Conservation (phyloP, 2,113 vertebrate genomes). For the Poeciliopsis prolifica region DNA sequence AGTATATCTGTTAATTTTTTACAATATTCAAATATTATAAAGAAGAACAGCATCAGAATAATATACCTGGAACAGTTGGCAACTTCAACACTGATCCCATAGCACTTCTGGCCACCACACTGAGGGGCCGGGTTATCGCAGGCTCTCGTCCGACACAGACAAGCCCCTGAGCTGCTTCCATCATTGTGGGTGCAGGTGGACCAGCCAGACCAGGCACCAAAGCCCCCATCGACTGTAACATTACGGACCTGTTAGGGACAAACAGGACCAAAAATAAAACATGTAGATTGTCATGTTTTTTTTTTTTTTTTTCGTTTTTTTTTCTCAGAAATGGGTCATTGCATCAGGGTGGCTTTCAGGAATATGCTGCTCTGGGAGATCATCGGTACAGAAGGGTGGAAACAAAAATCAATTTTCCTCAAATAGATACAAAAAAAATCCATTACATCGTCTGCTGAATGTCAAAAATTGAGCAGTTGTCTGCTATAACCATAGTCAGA, state of each 20-base stretch:
- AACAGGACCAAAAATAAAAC: conserved; percentile 41
- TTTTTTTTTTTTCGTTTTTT: not conserved
- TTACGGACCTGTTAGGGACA: conserved; percentile 84
- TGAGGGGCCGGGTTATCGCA: conserved; percentile 91
- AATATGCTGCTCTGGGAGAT: conserved; percentile 40
- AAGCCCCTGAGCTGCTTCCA: conserved; percentile 82
- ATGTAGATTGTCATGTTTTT: conserved; percentile 24
- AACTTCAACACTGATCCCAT: conserved; percentile 90
- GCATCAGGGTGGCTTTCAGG: conserved; percentile 42
- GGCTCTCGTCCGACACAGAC: conserved; percentile 88
- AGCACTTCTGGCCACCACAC: conserved; percentile 91
- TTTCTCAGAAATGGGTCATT: conserved; percentile 44
- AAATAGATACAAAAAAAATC: conserved; percentile 55
- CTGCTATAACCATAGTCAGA: conserved; percentile 34
- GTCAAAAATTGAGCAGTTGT: conserved; percentile 43
- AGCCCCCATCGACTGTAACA: conserved; percentile 91
- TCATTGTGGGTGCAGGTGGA: conserved; percentile 87
- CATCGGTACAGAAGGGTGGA: conserved; percentile 20
- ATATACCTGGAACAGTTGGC: conserved; percentile 94
- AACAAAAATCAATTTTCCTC: conserved; percentile 60
- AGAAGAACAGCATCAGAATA: not conserved
- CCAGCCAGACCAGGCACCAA: conserved; percentile 89
- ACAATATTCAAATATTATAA: not conserved
- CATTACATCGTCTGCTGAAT: conserved; percentile 36
- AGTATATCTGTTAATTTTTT: not conserved